A percentile compares a stretch with the other conserved stretches of the same genome.
Conservation (phyloP, 2,888 invertebrate genomes). For the Hypsopygia costalis region DNA sequence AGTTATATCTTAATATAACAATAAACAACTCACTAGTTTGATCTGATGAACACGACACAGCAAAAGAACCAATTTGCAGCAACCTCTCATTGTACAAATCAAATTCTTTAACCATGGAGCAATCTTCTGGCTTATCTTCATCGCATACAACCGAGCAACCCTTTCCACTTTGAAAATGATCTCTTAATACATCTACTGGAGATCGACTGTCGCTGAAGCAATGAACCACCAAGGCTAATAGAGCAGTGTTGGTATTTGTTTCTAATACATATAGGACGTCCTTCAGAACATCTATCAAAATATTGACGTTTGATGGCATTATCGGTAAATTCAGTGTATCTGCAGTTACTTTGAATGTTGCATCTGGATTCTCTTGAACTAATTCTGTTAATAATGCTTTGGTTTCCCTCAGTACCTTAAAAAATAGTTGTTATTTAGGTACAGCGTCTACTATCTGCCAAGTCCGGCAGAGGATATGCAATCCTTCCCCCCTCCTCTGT, state of each 20-base stretch:
- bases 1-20: too few relatives aligned
- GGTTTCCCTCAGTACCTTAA: conserved; percentile 76
- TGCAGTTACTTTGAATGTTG: conserved; percentile 59
- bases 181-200: conserved; percentile 46
- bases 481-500: too few relatives aligned
- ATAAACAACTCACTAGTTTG: conserved; percentile 58
- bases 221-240: conserved; percentile 77
- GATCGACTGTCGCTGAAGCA: conserved; percentile 52
- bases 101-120: conserved; percentile 79
- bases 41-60: conserved; percentile 80
- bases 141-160: conserved; percentile 38
- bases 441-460: too few relatives aligned
- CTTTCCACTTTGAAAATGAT: conserved; percentile 40
- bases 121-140: conserved; percentile 52
- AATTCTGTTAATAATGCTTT: conserved; percentile 67
- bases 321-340: conserved; percentile 57
- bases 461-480: too few relatives aligned
- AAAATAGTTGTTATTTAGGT: too few relatives aligned
- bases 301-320: conserved; percentile 70
- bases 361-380: conserved; percentile 58
- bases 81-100: conserved; percentile 85
- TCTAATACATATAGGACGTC: conserved; percentile 83
- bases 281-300: conserved; percentile 80
- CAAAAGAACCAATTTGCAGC: conserved; percentile 85
- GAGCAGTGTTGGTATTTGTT: conserved; percentile 83